phyloP scores from a whole-genome alignment of 2,797 vertebrate species.

The Myotis vivesi region DNA sequence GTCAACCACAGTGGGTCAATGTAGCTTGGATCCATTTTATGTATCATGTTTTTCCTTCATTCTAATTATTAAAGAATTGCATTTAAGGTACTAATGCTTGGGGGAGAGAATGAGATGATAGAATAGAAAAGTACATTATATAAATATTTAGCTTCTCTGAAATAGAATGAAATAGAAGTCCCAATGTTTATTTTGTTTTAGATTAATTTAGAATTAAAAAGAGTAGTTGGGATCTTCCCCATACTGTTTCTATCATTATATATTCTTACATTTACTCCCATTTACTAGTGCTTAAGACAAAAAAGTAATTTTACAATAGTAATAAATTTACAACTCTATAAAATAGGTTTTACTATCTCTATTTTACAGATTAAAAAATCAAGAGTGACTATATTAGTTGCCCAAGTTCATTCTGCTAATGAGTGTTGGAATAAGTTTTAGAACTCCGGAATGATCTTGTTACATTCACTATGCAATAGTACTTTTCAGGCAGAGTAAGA shows the following conservation, averaged over 20 bases:
- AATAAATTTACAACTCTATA: not conserved
- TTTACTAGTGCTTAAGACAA: not conserved
- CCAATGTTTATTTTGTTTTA: not conserved
- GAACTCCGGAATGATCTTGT: not conserved
- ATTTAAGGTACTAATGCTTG: not conserved
- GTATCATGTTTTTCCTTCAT: not conserved
- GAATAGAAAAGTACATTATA: not conserved
- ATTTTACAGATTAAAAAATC: not conserved
- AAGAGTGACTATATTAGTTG: not conserved
- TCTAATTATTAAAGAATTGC: not conserved
- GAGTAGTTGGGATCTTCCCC: not conserved
- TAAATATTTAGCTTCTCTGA: not conserved
- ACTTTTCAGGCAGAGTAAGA: not conserved
- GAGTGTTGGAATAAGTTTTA: not conserved
- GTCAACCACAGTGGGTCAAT: not conserved
- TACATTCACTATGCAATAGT: not conserved
- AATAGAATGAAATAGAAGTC: not conserved
- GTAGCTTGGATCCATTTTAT: not conserved
- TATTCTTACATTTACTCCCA: not conserved
- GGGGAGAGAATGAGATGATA: not conserved
- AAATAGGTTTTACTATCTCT: not conserved
- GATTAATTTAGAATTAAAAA: not conserved
- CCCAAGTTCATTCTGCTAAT: not conserved
- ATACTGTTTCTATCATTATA: not conserved
- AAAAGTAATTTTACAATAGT: not conserved